A percentile compares a stretch with the other conserved stretches of the same genome.
Evolutionary conservation across 2,797 vertebrate genomes (phyloP).

Genomic region (Eleutherodactylus coqui): DNA sequence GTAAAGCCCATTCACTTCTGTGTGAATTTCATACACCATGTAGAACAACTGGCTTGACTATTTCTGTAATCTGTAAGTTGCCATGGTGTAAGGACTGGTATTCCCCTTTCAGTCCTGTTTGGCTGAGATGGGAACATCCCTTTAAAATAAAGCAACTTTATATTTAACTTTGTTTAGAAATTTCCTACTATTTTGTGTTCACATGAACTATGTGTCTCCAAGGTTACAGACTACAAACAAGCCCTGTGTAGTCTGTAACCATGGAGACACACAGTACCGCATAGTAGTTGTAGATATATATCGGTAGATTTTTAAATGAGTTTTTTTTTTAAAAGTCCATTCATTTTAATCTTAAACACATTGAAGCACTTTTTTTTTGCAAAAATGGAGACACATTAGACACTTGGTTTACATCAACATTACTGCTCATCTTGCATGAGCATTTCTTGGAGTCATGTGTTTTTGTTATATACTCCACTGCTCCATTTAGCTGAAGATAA

Average conservation of each 20-base stretch:
- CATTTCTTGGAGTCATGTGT: slow-evolving; percentile 6
- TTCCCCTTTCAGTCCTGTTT: no score
- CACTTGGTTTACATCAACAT: neutral
- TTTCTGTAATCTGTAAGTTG: no score
- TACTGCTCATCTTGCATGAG: neutral
- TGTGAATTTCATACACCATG: no score
- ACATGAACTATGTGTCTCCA: neutral
- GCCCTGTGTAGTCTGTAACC: neutral
- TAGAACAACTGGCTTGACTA: no score
- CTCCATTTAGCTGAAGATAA: slow-evolving; percentile 32
- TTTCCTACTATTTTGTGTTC: neutral
- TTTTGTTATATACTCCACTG: neutral
- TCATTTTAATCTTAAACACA: no score
- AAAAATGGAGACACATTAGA: neutral
- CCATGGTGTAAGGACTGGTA: no score
- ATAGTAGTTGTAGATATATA: no score
- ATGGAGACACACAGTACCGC: neutral
- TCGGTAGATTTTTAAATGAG: neutral
- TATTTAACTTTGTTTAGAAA: neutral
- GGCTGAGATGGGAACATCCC: no score
- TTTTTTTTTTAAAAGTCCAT: neutral
- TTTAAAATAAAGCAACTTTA: neutral
- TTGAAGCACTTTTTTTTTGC: neutral
- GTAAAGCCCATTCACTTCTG: no score
- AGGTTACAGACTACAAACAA: slow-evolving; percentile 1